These are phyloP conservation scores for Ptyas mucosa DNA, from an alignment of 2,113 vertebrate genomes.

Conservation along the genomic window DNA sequence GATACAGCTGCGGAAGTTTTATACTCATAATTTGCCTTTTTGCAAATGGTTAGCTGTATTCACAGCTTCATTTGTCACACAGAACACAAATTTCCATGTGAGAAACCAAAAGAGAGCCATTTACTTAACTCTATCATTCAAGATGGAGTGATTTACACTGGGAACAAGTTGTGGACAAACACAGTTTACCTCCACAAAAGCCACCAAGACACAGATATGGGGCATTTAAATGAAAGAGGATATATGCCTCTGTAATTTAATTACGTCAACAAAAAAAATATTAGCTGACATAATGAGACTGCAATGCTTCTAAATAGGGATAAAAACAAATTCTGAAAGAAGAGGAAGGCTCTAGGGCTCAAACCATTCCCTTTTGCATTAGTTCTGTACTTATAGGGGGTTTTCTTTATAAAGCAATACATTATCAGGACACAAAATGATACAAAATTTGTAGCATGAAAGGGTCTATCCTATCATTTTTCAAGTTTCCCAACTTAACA, in stretches of 20 bases:
- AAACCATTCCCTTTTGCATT: not conserved
- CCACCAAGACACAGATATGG: not conserved
- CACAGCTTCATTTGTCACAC: not conserved
- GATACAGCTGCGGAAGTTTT: not conserved
- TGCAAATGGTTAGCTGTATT: not conserved
- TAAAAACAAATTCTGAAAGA: not conserved
- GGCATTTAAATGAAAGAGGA: not conserved
- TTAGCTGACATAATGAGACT: not conserved
- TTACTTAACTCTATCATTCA: conserved; percentile 10
- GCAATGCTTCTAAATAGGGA: not conserved
- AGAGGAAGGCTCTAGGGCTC: not conserved
- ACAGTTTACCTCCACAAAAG: not conserved
- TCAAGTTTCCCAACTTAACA: not conserved
- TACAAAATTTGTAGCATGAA: not conserved
- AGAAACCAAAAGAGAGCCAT: not conserved
- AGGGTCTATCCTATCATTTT: not conserved
- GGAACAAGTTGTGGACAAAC: not conserved
- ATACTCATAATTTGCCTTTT: not conserved
- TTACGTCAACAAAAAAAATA: not conserved
- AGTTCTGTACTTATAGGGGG: not conserved
- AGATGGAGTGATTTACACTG: not conserved
- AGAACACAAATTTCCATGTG: not conserved
- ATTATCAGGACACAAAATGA: not conserved
- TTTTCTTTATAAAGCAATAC: not conserved
- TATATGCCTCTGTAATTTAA: not conserved